Conservation (phyloP, 2,888 invertebrate genomes). For the Campoletis raptor region DNA sequence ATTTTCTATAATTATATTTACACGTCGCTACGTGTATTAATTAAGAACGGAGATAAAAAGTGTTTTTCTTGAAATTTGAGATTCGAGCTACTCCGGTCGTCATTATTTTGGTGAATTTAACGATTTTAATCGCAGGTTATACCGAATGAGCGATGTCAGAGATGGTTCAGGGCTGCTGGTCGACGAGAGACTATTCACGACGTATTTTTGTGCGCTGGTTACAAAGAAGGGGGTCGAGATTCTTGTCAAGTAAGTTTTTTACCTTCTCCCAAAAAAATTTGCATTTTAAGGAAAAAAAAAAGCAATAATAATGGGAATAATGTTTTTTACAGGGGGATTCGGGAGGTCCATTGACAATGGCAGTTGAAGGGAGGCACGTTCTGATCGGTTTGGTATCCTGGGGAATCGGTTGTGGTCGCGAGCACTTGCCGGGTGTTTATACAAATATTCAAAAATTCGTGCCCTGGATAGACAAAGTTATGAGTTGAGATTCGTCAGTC, state of each 20-base stretch:
- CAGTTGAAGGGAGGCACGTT: conserved; percentile 94
- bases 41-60: neutral
- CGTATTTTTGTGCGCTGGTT: conserved; percentile 96
- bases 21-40: neutral
- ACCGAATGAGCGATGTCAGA: conserved; percentile 95
- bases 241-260: conserved; percentile 86
- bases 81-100: neutral
- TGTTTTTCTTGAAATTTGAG: neutral
- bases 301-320: neutral
- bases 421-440: conserved; percentile 96
- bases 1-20: conserved; percentile 3
- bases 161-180: conserved; percentile 96
- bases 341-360: conserved; percentile 95
- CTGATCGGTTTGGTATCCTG: conserved; percentile 95
- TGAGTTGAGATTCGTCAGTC: conserved; percentile 85
- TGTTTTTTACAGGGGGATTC: conserved; percentile 86
- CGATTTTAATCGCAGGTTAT: conserved; percentile 87
- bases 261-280: too few species aligned
- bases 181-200: conserved; percentile 96
- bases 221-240: conserved; percentile 92
- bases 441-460: conserved; percentile 97
- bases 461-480: conserved; percentile 95
- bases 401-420: conserved; percentile 96
- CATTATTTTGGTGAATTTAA: neutral
- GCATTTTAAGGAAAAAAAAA: neutral